Conservation (phyloP, 2,797 vertebrate genomes). For the Aulostomus chinensis region DNA sequence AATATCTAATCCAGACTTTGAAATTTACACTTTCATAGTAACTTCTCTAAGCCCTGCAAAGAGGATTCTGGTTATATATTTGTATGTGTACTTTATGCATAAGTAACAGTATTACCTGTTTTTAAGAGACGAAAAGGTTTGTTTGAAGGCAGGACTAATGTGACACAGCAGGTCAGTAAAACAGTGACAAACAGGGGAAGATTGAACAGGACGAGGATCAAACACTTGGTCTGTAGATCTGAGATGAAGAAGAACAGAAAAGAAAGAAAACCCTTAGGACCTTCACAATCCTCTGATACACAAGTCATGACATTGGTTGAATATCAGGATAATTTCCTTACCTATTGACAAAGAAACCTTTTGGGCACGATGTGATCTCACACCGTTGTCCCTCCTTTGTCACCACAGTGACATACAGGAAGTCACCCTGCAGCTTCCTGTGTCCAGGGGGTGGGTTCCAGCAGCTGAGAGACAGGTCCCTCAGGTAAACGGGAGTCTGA, state of each 20-base stretch:
- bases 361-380: slow-evolving; percentile 82
- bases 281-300: too few species aligned
- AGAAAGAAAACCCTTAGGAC: not conserved
- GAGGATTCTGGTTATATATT: too few species aligned
- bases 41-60: too few species aligned
- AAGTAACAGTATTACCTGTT: slow-evolving; percentile 65
- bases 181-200: slow-evolving; percentile 78
- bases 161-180: slow-evolving; percentile 82
- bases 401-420: slow-evolving; percentile 78
- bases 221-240: slow-evolving; percentile 81
- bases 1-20: too few species aligned
- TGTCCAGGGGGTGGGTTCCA: slow-evolving; percentile 86
- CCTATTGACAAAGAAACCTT: slow-evolving; percentile 84
- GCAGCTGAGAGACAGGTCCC: slow-evolving; percentile 82
- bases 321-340: slow-evolving; percentile 29
- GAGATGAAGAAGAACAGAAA: slow-evolving; percentile 4
- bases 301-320: too few species aligned
- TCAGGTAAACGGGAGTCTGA: slow-evolving; percentile 75
- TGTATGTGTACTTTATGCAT: not conserved
- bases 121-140: slow-evolving; percentile 65
- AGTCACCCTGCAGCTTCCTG: slow-evolving; percentile 85
- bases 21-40: too few species aligned
- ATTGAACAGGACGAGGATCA: slow-evolving; percentile 78
- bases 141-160: slow-evolving; percentile 81
- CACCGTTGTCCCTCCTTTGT: slow-evolving; percentile 77